Evolutionary conservation across 2,797 vertebrate genomes (phyloP), one percentile per base, ranked within the genome.

Genomic region (Melopsittacus undulatus): DNA sequence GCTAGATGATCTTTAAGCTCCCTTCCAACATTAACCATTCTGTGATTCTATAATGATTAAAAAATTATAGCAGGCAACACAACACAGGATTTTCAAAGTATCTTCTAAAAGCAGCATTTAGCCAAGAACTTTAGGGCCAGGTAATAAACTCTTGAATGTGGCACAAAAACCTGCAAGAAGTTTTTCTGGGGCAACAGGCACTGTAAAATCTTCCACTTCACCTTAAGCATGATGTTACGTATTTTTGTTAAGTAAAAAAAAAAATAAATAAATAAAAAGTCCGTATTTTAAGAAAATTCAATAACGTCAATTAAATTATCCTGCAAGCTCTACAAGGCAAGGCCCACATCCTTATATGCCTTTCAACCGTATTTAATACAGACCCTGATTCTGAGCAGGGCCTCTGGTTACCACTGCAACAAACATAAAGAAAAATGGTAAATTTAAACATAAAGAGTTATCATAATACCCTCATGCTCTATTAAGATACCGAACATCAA

Each of bases 141-240:
- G 68, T 87, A 80, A 42, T 11, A 43, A 95, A 83, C 40, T 61
- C 72, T 62, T 73, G 61, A 83, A 81, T 0, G 0, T 7, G 27
- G 74, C 83, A 84, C 0, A 1, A 76, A 88, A 86, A 49, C 66
- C 32, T 32, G 51, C 57, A 83, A 82, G 69, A 92, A 89, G 56
- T 81, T 95, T 73, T 84, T 81, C 92, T 83, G 81, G 89, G 87
- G 51, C 67, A 94, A 92, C 9, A 5, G 70, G 45, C 66, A 68
- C 76, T 67, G 79, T 81, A 92, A 92, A 97, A 94, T 87, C 91
- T n/a, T 77, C 83, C 34, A 19, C 63, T 73, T 88, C 81, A 61
- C 70, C 83, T 95, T 52, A 85, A 68, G 68, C 0, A 1, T 17
- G 40, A 45, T 42, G 36, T 54, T 81, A 66, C 3, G 83, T 48